Base-by-base conservation (phyloP, 1,140 invertebrate genomes). In the Atta colombica region DNA sequence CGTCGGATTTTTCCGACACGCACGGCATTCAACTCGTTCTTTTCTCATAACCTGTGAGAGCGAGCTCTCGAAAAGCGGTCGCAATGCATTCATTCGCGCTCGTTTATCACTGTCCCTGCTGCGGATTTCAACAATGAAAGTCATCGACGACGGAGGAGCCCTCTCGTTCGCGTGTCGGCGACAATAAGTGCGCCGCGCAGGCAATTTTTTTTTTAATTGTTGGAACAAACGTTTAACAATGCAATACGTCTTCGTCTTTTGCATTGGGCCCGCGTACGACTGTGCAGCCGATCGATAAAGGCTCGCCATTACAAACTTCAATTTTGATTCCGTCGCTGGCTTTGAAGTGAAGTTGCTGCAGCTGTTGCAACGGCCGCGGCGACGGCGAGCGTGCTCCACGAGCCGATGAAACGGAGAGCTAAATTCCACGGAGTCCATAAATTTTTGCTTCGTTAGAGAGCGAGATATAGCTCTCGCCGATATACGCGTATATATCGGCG, bases 361-460 rank as follows among this genome's bases (percentile, higher is more conserved):
- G 49, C 65, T 25, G 77, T n/a, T 66, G 60, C 25, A 31, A n/a
- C 65, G 53, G 18, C 49, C 39, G 18, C n/a, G 14, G 7, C 21
- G 39, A 35, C n/a, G 65, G 31, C 39, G 68, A 55, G 61, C 65
- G n/a, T 51, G 25, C 35, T 25, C 7, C 55, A n/a, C 55, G 51
- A 31, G 18, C 66, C 77, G 51, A 61, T 75, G 68, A 75, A 87
- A 86, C 45, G 28, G 55, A 86, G 25, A 66, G 61, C 55, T 21
- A 66, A 68, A 60, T 87, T 87, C 58, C 60, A 28, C 55, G 39
- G 25, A 87, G 85, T 80, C 87, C 85, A 74, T 86, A 65, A 72
- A 80, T 87, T 88, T 87, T 88, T 87, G 63, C 84, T 66, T 74
- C 84, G 66, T 80, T 72, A 55, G 49, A 81, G 25, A 78, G 21